Percentiles rank a stretch among this genome's conserved stretches.
Evolutionary conservation across 2,888 invertebrate species (phyloP).

Genomic region (Eudasyphora cyanicolor): DNA sequence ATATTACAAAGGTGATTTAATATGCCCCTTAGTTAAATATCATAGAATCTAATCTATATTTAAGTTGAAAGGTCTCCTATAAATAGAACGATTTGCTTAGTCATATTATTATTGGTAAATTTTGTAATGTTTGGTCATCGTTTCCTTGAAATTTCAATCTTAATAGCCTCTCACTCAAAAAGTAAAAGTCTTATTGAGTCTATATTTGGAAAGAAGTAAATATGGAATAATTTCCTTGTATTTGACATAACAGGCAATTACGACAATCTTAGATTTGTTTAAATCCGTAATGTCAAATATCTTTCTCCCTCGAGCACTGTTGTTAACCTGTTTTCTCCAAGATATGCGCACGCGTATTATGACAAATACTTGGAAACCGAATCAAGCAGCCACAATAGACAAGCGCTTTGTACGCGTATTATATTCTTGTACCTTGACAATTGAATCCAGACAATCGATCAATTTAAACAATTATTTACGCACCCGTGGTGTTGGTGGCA

Average conservation of each 20-base stretch:
- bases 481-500: slow-evolving; percentile 37
- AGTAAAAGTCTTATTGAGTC: not conserved
- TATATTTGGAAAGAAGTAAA: not conserved
- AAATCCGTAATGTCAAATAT: not conserved
- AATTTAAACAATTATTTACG: slow-evolving; percentile 42
- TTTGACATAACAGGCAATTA: not conserved
- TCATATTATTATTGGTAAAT: no score
- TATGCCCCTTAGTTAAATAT: no score
- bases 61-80: no score
- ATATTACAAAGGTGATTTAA: no score
- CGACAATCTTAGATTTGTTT: not conserved
- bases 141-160: not conserved
- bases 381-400: not conserved
- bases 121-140: no score
- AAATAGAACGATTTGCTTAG: no score
- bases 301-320: not conserved
- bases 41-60: no score
- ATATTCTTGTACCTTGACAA: slow-evolving; percentile 34
- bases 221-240: not conserved
- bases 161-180: not conserved
- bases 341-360: slow-evolving; percentile 18
- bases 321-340: not conserved
- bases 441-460: slow-evolving; percentile 34
- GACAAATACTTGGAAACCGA: slow-evolving; percentile 30
- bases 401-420: slow-evolving; percentile 9